Base-by-base conservation (phyloP, 1,140 invertebrate genomes). In the Thrips palmi region DNA sequence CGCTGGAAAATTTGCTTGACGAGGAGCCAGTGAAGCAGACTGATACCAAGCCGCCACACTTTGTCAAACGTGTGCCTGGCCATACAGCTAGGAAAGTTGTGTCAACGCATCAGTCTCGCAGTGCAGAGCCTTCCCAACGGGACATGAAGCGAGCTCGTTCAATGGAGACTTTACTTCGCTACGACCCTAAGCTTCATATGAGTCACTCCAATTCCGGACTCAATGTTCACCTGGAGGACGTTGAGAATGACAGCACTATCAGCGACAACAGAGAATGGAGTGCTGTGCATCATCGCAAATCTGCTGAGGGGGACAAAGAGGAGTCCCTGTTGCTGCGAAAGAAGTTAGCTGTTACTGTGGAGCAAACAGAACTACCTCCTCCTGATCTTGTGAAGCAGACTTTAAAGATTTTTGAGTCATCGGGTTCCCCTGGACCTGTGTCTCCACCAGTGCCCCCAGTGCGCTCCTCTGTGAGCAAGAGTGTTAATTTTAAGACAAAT, bases 321-420 rank as follows among this genome's bases (percentile, higher is more conserved):
- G 40, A 33, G n/a, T 8, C 23, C 11, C 20, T 21, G 20, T 20
- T 22, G 14, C 20, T 3, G 15, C 22, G 21, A 29, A 27, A 4
- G 4, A 61, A 74, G 14, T 62, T 76, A 15, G 62, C 65, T 33
- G 74, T 75, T 2, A 57, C 81, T n/a, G 62, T 81, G 37, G 72
- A 72, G 40, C 78, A 83, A 28, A 74, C 71, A 0, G 83, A 87
- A 45, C 65, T 84, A 14, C 84, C 84, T 2, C 80, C 81, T 2
- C 74, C 77, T 1, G 83, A 87, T 65, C 68, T 84, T 31, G 83
- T 88, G 25, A 82, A 81, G 49, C 78, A 81, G 30, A 77, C 78
- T 1, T 67, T 84, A 43, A 70, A 75, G 47, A 76, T 85, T 49
- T 89, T 89, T 56, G 84, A 89, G 54, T 65, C 68, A 20, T 63